Evolutionary conservation across 2,888 invertebrate genomes (phyloP), one percentile per base, ranked within the genome.

Genomic region (Syrphus vitripennis): DNA sequence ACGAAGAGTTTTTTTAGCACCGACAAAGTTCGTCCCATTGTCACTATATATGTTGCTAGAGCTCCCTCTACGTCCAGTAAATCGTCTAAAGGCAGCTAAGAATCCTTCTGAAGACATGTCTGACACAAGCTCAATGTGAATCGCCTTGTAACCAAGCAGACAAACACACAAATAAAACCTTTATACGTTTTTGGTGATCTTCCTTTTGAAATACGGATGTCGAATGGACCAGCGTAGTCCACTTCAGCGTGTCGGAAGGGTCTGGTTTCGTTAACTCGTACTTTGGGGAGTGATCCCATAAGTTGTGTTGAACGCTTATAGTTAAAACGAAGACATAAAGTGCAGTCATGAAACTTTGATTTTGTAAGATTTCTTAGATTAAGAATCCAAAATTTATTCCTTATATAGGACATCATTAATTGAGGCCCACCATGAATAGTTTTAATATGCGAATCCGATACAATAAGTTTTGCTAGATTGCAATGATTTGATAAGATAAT

Each of bases 171-270:
- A 67, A 67, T 67, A 26, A 37, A 76, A 0, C 24, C 57, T 9
- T 76, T 76, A 34, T 71, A 71, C 1, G 57, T 67, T 26, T 67
- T 76, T 2, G 57, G 67, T 10, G 75, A 55, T 67, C 75, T 65
- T 0, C 55, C 42, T 3, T 65, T 61, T 7, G 50, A 65, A 4
- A 45, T 24, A 4, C 77, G 69, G 6, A 88, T 37, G n/a, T 57
- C 63, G 21, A 88, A 71, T 14, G 77, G 88, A 0, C 83, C 81
- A n/a, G 83, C 86, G n/a, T 77, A 83, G 31, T 88, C 59, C 1
- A 45, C 48, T 16, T 55, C 40, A 31, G 26, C 7, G 16, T 16
- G n/a, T 16, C 42, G 42, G 7, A 42, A 42, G 2, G 42, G 42
- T 7, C 16, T 42, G 42, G 42, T 16, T 42, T 42, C 42, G 6